Percentiles rank a stretch among this genome's conserved stretches.
These are phyloP conservation scores for Nothoprocta perdicaria DNA, from an alignment of 2,113 vertebrate species.

Conservation along the genomic window DNA sequence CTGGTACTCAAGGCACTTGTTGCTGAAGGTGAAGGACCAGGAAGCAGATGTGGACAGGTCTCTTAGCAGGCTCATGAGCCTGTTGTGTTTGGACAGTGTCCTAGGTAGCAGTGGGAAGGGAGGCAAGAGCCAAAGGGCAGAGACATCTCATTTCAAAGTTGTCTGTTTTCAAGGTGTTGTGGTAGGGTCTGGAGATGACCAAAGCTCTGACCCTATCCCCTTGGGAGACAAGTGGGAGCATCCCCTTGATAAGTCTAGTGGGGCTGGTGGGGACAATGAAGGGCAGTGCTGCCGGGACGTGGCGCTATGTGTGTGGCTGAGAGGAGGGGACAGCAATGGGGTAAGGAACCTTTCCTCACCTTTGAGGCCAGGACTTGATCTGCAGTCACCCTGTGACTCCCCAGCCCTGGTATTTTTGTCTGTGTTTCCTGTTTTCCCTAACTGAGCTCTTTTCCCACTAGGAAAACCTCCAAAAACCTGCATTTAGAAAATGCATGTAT, in stretches of 20 bases:
- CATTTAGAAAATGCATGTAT: fast-evolving
- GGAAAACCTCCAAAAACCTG: background rate
- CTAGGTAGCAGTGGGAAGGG: background rate
- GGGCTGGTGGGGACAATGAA: background rate
- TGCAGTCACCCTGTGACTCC: background rate
- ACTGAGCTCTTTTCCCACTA: background rate
- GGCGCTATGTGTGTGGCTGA: background rate
- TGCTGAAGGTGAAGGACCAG: background rate
- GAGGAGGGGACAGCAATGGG: background rate
- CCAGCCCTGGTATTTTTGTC: background rate
- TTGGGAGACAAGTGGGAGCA: background rate
- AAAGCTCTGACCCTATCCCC: background rate
- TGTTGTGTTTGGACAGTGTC: no score
- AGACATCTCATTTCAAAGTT: background rate
- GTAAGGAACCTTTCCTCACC: background rate
- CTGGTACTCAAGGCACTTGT: background rate
- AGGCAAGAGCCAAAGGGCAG: background rate
- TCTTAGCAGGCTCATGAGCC: no score
- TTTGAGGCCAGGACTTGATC: background rate
- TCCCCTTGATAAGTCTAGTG: background rate
- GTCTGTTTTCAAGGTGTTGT: background rate
- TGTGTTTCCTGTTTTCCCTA: background rate
- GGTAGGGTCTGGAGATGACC: background rate
- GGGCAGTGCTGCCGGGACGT: no score
- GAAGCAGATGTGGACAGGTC: no score